Evolutionary conservation across 1,140 invertebrate species (phyloP), one percentile per base, ranked within the genome.

Genomic region (Mycetomoellerius zeteki): DNA sequence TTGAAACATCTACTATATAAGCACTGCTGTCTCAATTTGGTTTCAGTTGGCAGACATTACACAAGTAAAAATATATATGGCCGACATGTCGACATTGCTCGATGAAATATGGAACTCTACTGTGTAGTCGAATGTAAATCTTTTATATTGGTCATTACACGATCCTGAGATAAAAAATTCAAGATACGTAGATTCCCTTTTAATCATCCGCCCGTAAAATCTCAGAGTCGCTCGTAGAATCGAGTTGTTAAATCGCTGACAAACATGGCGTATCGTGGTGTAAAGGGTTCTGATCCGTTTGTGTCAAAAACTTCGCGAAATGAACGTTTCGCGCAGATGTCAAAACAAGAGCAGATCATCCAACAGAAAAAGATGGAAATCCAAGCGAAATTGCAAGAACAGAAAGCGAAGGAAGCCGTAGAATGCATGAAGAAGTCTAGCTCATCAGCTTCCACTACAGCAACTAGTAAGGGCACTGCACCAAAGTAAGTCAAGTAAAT

Each of bases 331-430:
- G 97, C 97, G 65, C 97, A 98, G 96, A 98, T 98, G 97, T 97
- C 97, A 24, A 97, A 97, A 91, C 97, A 98, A 91, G 97, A 98
- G 93, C 96, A 97, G 95, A 96, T 98, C 84, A 98, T 98, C 88
- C 97, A 98, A 92, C 96, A 97, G 91, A 98, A 98, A 92, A 98
- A 98, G 93, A 96, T 96, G 75, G 97, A 97, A 92, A 97, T 98
- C 87, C 96, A 97, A 90, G 96, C 96, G 24, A 97, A 97, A 91
- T 93, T 97, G 88, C 94, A 96, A 88, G 96, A 97, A 75, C 95
- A 96, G 82, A 96, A 96, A 90, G 95, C 95, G 21, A 96, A 97
- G 94, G 96, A 96, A 85, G 96, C 96, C 27, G 95, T 95, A 50
- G 95, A 96, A 91, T 93, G 93, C 87, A 94, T 95, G 21, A 96